phyloP scores from a whole-genome alignment of 2,888 invertebrate genomes.

The Lomographa bimaculata region DNA sequence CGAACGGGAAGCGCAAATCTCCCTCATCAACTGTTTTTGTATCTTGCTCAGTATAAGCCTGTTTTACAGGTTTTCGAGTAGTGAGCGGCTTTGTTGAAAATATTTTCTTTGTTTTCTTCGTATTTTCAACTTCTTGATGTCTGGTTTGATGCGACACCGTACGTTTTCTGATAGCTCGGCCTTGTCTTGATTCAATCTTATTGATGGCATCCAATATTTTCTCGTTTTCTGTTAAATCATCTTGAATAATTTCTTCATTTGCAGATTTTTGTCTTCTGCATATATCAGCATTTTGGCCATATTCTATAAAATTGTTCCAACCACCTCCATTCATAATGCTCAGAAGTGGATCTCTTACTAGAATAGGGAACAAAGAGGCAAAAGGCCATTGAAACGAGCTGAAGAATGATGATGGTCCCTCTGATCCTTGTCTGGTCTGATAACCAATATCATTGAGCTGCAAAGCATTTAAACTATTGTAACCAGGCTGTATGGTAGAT shows the following conservation, averaged over 20 bases:
- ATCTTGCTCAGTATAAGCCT: constrained; percentile 40
- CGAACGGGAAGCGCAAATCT: constrained; percentile 36
- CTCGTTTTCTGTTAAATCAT: constrained; percentile 19
- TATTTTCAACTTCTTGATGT: constrained; percentile 44
- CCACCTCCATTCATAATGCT: constrained; percentile 77
- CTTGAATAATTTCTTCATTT: constrained; percentile 21
- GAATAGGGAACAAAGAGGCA: constrained; percentile 79
- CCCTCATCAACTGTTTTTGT: constrained; percentile 45
- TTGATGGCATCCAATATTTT: constrained; percentile 25
- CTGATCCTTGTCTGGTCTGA: constrained; percentile 48
- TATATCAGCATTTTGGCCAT: constrained; percentile 82
- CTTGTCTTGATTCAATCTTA: constrained; percentile 45
- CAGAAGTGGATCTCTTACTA: constrained; percentile 82
- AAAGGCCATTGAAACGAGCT: constrained; percentile 74
- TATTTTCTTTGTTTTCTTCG: constrained; percentile 52
- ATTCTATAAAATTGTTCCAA: constrained; percentile 81
- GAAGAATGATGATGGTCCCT: constrained; percentile 46
- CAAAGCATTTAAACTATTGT: constrained; percentile 39
- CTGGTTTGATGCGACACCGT: constrained; percentile 46
- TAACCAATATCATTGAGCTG: constrained; percentile 30
- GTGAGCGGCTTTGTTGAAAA: constrained; percentile 44
- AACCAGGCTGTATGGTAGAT: constrained; percentile 28
- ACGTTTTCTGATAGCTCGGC: constrained; percentile 61
- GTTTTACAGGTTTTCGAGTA: constrained; percentile 50
- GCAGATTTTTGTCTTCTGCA: constrained; percentile 67